These are phyloP conservation scores for Decapterus maruadsi DNA, from an alignment of 2,797 vertebrate species.

Conservation along the genomic window DNA sequence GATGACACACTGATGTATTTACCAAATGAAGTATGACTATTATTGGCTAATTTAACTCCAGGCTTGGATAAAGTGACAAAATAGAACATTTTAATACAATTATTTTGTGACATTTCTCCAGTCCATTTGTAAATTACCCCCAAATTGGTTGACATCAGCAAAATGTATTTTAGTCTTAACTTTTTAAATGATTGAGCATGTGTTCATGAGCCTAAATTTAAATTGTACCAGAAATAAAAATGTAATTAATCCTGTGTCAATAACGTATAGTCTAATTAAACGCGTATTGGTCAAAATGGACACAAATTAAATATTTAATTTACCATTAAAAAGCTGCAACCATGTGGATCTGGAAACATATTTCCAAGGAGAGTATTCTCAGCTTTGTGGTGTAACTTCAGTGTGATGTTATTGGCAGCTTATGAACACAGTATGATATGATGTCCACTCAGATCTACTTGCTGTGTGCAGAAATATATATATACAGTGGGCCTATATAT, in stretches of 20 bases:
- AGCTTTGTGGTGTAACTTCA: neutral
- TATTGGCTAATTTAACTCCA: slow-evolving; percentile 6
- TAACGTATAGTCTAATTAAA: neutral
- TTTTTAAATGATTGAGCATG: neutral
- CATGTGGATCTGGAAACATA: neutral
- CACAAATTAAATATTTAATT: neutral
- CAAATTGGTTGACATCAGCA: neutral
- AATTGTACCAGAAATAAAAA: neutral
- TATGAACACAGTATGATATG: neutral
- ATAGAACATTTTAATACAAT: slow-evolving; percentile 9
- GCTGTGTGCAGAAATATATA: neutral
- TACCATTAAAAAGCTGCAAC: neutral
- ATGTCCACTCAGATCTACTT: neutral
- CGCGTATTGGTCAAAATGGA: neutral
- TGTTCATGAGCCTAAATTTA: neutral
- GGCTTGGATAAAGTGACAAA: slow-evolving; percentile 27
- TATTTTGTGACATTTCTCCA: slow-evolving; percentile 22
- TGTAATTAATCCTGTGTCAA: neutral
- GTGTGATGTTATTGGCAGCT: neutral
- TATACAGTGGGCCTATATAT: too few relatives aligned
- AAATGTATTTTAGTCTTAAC: neutral
- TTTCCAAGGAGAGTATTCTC: neutral
- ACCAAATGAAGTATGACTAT: slow-evolving; percentile 30
- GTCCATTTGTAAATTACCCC: slow-evolving; percentile 7
- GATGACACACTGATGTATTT: slow-evolving; percentile 42